A percentile compares a stretch with the other conserved stretches of the same genome.
phyloP scores from a whole-genome alignment of 2,113 vertebrate genomes.

The Chaenocephalus aceratus region DNA sequence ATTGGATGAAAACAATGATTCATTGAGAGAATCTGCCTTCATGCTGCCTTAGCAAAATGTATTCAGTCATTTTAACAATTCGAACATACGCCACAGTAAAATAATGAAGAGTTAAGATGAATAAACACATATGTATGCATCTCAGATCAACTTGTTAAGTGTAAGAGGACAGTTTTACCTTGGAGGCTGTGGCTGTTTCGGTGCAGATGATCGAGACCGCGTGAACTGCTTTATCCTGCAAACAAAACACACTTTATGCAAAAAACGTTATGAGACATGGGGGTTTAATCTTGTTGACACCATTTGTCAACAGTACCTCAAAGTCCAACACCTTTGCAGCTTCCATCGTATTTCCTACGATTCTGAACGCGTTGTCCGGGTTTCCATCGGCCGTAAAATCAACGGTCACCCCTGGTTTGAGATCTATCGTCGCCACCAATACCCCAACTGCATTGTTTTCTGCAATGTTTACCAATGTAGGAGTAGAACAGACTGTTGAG shows the following conservation, averaged over 20 bases:
- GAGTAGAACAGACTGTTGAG: slow-evolving; percentile 57
- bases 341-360: slow-evolving; percentile 13
- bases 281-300: neutral
- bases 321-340: slow-evolving; percentile 58
- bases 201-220: rapidly evolving
- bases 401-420: neutral
- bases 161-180: slow-evolving; percentile 12
- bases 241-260: neutral
- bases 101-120: neutral
- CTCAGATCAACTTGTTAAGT: neutral
- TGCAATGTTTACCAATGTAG: rapidly evolving
- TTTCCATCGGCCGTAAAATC: rapidly evolving
- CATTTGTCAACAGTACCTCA: slow-evolving; percentile 69
- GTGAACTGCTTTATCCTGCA: rapidly evolving
- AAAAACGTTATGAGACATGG: rapidly evolving
- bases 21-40: no score
- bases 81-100: neutral
- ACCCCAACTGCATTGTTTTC: slow-evolving; percentile 59
- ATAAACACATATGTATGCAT: neutral
- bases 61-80: neutral
- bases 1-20: no score
- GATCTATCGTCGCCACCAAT: neutral
- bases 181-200: rapidly evolving
- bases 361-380: neutral
- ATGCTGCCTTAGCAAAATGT: neutral